Conservation (phyloP, 1,140 invertebrate genomes). For the Trialeurodes vaporariorum region DNA sequence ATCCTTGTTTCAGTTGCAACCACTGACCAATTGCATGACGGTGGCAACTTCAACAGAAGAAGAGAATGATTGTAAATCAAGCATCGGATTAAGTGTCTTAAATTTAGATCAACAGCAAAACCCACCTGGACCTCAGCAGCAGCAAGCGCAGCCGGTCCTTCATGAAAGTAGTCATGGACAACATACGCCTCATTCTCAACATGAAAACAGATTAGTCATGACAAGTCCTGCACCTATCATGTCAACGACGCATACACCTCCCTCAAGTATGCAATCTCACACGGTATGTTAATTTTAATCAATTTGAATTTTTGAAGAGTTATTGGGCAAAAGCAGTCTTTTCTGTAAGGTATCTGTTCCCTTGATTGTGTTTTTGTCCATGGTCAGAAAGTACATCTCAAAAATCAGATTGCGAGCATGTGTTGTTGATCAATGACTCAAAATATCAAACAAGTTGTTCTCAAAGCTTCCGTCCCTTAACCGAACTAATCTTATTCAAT, state of each 20-base stretch:
- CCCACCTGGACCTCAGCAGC: slow-evolving; percentile 6
- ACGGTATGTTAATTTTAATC: not conserved
- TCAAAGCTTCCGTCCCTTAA: no score
- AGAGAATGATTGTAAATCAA: slow-evolving; percentile 16
- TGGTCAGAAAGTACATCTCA: no score
- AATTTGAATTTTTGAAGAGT: not conserved
- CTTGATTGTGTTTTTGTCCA: no score
- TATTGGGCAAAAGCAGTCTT: no score
- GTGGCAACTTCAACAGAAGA: slow-evolving; percentile 27
- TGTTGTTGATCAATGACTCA: no score
- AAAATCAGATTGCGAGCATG: no score
- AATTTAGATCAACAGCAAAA: slow-evolving; percentile 17
- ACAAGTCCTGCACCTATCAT: slow-evolving; percentile 21
- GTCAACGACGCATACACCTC: slow-evolving; percentile 11
- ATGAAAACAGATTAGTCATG: slow-evolving; percentile 16
- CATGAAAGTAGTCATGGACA: slow-evolving; percentile 8
- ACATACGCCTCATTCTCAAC: slow-evolving; percentile 3
- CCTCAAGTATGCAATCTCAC: slow-evolving; percentile 4
- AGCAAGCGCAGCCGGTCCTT: slow-evolving; percentile 5
- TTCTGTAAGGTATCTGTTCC: no score
- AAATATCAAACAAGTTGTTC: no score
- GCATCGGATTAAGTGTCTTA: slow-evolving; percentile 19
- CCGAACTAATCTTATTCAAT: no score
- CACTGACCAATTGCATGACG: slow-evolving; percentile 22
- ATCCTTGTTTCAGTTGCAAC: not conserved